These are phyloP conservation scores for Ophion obscuratus DNA, from an alignment of 2,888 invertebrate genomes.

Conservation along the genomic window DNA sequence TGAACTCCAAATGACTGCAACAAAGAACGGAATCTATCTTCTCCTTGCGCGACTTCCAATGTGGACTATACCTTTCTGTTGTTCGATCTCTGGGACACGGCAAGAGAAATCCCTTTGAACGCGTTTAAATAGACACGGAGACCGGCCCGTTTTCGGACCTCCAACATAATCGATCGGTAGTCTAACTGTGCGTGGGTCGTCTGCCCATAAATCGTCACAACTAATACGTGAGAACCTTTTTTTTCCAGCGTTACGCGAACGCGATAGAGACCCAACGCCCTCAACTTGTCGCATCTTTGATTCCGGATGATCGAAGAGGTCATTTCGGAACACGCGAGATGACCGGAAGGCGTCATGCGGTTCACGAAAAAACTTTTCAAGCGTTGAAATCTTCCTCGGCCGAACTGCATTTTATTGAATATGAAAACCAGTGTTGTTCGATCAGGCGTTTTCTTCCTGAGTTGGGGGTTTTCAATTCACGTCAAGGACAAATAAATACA, in stretches of 20 bases:
- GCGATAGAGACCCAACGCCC: constrained; percentile 19
- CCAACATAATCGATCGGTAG: constrained; percentile 27
- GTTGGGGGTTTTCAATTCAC: background rate
- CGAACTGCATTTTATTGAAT: background rate
- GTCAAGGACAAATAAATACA: no score
- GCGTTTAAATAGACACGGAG: background rate
- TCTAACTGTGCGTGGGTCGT: constrained; percentile 6
- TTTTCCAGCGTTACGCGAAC: constrained; percentile 5
- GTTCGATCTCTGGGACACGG: background rate
- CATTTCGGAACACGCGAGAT: background rate
- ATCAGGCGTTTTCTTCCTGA: background rate
- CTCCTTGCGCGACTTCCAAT: background rate
- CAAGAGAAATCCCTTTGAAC: constrained; percentile 13
- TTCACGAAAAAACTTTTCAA: constrained; percentile 16
- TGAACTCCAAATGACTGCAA: background rate
- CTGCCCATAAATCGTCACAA: constrained; percentile 42
- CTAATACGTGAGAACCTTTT: constrained; percentile 48
- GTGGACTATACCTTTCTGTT: constrained; percentile 12
- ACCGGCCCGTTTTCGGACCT: background rate
- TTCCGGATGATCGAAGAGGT: constrained; percentile 31
- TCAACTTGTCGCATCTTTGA: constrained; percentile 29
- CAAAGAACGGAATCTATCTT: background rate
- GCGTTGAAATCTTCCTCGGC: background rate
- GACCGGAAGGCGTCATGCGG: constrained; percentile 14
- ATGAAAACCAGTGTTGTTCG: background rate